Evolutionary conservation across 2,888 invertebrate species (phyloP), one percentile per base, ranked within the genome.

Genomic region (Biston stratarius): DNA sequence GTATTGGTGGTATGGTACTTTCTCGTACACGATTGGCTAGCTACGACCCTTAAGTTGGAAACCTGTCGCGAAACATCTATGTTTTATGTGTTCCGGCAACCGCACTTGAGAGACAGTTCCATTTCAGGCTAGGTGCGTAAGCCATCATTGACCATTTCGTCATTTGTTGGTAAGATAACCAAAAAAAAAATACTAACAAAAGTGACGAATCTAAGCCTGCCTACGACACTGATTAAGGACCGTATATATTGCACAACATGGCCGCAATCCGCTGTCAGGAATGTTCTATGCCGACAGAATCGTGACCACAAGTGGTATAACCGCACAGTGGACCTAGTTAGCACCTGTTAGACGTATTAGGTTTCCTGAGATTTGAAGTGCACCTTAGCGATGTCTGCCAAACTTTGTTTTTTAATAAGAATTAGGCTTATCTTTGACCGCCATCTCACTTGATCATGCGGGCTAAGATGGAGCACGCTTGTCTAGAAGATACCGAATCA

Each of bases 271-370:
- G 67, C 59, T 66, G 70, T 67, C 48, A 53, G 60, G 45, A 66
- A 58, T 56, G 68, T 57, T 60, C 52, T 64, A 44, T 64, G 51
- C 42, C 60, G 67, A 74, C 59, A 57, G 64, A 69, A 70, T 67
- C 55, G 47, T 34, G 62, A 70, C 74, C 76, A 65, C 74, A 72
- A 62, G 63, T 61, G 70, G 58, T 69, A 67, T 45, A 63, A 70
- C 65, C 61, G 61, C 62, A 69, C 64, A 52, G 61, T 44, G 47
- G 24, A 24, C 60, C 60, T 66, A 57, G 52, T 62, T 60, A 63
- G 52, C 62, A 60, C 53, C 65, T 62, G 65, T 57, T 61, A 14
- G 38, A 44, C 45, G 53, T 36, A 60, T 47, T 40, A 60, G 44
- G 45, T 48, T 51, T 45, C 59, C 49, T 53, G 15, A 34, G 40